Base-by-base conservation (phyloP, 2,888 invertebrate species). In the Clivina fossor region DNA sequence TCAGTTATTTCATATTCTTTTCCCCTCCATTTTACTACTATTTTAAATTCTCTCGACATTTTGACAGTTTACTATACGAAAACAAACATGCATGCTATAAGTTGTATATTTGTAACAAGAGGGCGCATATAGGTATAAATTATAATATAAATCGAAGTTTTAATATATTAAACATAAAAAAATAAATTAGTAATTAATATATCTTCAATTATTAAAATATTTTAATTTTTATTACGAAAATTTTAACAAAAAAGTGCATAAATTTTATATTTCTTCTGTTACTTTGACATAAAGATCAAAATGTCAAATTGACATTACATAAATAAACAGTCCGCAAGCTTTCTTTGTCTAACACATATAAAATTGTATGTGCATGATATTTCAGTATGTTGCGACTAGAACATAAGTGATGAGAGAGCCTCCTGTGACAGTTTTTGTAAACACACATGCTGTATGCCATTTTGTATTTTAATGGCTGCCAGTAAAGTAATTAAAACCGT, bases 21-120 rank as follows among this genome's bases (percentile, higher is more conserved):
- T 46, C 93, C 93, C 73, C 88, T 89, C 94, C 95, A 97, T 80
- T 95, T 95, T 4, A 96, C 86, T 64, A 85, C 82, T 59, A 94
- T 74, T 64, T 78, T 79, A 28, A 40, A 55, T 15, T 55, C 55
- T 9, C 38, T 38, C 22, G 24, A 18, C 43, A 43, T 51, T 32
- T 19, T 50, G 37, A 24, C 37, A 38, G n/a, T 2, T 3, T n/a
- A 11, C 33, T 8, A 33, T 8, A 41, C 2, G 5, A n/a, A 41
- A 41, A 41, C 15, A 41, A 41, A 41, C 41, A 41, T n/a, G n/a
- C n/a, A n/a, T n/a, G n/a, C n/a, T n/a, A n/a, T n/a, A n/a, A n/a
- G n/a, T n/a, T n/a, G n/a, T n/a, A n/a, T n/a, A n/a, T n/a, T n/a
- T n/a, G n/a, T n/a, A n/a, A n/a, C n/a, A n/a, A n/a, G n/a, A n/a